Evolutionary conservation across 2,113 vertebrate genomes (phyloP).

Genomic region (Myiozetetes cayanensis): DNA sequence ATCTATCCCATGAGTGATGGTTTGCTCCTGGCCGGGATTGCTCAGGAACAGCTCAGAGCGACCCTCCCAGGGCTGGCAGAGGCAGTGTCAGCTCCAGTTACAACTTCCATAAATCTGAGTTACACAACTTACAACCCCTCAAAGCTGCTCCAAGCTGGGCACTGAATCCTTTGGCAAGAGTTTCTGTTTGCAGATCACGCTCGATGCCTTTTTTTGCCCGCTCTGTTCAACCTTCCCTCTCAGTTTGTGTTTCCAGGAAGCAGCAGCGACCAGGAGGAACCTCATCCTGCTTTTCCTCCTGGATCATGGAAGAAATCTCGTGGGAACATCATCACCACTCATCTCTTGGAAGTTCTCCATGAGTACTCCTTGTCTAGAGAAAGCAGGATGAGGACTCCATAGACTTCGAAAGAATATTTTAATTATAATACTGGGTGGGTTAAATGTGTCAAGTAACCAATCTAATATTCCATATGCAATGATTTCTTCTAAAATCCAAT

Average conservation of each 20-base stretch:
- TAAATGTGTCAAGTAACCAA: background rate
- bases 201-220: background rate
- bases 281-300: background rate
- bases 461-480: background rate
- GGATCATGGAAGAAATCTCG: too few relatives aligned
- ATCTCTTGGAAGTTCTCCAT: rapidly evolving
- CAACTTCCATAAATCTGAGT: background rate
- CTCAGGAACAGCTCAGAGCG: background rate
- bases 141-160: background rate
- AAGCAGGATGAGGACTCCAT: background rate
- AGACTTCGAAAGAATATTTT: background rate
- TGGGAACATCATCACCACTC: too few relatives aligned
- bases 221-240: background rate
- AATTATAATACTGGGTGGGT: background rate
- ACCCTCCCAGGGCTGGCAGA: background rate
- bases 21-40: rapidly evolving
- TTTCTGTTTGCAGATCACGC: background rate
- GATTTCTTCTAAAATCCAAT: background rate
- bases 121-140: background rate
- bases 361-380: background rate
- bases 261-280: background rate
- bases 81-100: constrained; percentile 29
- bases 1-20: background rate
- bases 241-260: background rate
- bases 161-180: background rate